These are phyloP conservation scores for Onychomys leucogaster DNA, from an alignment of 2,797 vertebrate species.

Conservation along the genomic window DNA sequence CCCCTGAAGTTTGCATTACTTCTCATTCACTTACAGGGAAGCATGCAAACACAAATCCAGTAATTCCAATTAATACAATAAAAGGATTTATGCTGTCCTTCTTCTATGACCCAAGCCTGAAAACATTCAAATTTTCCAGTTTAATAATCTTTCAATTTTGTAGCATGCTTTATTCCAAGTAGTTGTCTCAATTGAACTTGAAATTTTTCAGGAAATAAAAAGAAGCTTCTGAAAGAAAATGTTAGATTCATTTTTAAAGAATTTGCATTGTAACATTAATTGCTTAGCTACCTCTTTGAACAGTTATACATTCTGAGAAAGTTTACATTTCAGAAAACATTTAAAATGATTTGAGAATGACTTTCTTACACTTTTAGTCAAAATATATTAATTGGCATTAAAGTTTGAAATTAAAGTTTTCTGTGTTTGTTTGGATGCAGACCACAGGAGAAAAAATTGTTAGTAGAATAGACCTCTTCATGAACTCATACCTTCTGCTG, in stretches of 20 bases:
- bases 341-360: neutral
- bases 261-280: conserved; percentile 63
- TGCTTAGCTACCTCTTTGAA: conserved; percentile 49
- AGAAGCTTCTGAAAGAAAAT: conserved; percentile 57
- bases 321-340: conserved; percentile 28
- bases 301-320: conserved; percentile 48
- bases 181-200: conserved; percentile 58
- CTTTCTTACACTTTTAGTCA: neutral
- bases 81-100: conserved; percentile 25
- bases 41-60: neutral
- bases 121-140: neutral
- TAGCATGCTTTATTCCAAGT: conserved; percentile 45
- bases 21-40: conserved; percentile 58
- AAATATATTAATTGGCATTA: conserved; percentile 26
- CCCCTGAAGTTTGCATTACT: conserved; percentile 55
- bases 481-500: neutral
- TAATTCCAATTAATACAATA: neutral
- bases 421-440: neutral
- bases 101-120: conserved; percentile 16
- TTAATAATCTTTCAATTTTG: conserved; percentile 51
- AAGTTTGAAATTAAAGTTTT: neutral
- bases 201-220: conserved; percentile 68
- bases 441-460: neutral
- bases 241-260: conserved; percentile 57
- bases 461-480: neutral